Percentiles rank a stretch among this genome's conserved stretches.
Evolutionary conservation across 2,888 invertebrate genomes (phyloP).

Genomic region (Cremastinae sp.): DNA sequence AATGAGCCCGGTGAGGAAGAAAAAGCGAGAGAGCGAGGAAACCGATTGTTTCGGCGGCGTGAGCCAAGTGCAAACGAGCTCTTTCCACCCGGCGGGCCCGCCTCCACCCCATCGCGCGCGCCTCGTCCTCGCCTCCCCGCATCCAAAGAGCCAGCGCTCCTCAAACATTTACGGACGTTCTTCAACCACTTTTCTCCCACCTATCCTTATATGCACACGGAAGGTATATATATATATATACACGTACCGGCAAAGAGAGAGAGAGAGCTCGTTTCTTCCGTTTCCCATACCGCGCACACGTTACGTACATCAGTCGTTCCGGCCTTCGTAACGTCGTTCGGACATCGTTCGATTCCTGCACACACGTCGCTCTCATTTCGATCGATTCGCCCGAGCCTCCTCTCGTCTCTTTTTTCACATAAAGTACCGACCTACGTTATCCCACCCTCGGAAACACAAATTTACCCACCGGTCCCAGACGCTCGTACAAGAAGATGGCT

Average conservation of each 20-base stretch:
- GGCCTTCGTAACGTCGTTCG: constrained; percentile 7
- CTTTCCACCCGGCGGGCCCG: constrained; percentile 51
- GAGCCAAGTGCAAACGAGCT: constrained; percentile 72
- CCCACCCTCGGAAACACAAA: background rate
- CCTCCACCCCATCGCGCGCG: constrained; percentile 24
- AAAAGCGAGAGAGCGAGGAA: constrained; percentile 54
- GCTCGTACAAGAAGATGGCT: no score
- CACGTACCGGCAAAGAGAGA: no score
- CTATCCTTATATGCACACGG: background rate
- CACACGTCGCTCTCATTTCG: constrained; percentile 35
- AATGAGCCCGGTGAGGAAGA: constrained; percentile 66
- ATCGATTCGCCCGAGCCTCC: constrained; percentile 52
- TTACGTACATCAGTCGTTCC: constrained; percentile 27
- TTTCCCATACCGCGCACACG: constrained; percentile 20
- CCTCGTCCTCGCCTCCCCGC: no score
- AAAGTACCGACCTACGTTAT: background rate
- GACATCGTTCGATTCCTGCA: constrained; percentile 3
- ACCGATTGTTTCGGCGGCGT: constrained; percentile 73
- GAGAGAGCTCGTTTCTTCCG: constrained; percentile 39
- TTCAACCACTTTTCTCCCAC: constrained; percentile 53
- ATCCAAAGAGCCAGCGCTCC: constrained; percentile 50
- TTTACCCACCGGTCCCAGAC: background rate
- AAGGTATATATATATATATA: background rate
- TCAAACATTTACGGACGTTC: constrained; percentile 65
- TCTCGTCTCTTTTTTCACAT: constrained; percentile 7